phyloP scores from a whole-genome alignment of 2,113 vertebrate genomes.

The human region GRCh38 chr4:48524001-48524500 shows the following conservation, averaged over 20 bases:
- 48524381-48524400: background rate
- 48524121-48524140: background rate
- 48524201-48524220: slow-evolving; percentile 7
- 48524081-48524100: slow-evolving; percentile 12
- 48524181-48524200: background rate
- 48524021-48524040: background rate
- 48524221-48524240: slow-evolving; percentile 4
- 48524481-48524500: background rate
- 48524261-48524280: background rate
- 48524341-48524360: background rate
- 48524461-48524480: background rate
- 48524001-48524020: background rate
- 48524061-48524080: slow-evolving; percentile 13
- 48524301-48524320: background rate
- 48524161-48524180: slow-evolving; percentile 16
- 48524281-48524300: background rate
- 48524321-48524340: background rate
- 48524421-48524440: background rate
- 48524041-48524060: background rate
- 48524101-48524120: background rate
- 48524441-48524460: background rate
- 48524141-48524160: background rate
- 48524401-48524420: background rate
- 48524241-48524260: background rate
- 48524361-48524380: background rate